phyloP scores from a whole-genome alignment of 2,113 vertebrate genomes.

The Pseudopodoces humilis region DNA sequence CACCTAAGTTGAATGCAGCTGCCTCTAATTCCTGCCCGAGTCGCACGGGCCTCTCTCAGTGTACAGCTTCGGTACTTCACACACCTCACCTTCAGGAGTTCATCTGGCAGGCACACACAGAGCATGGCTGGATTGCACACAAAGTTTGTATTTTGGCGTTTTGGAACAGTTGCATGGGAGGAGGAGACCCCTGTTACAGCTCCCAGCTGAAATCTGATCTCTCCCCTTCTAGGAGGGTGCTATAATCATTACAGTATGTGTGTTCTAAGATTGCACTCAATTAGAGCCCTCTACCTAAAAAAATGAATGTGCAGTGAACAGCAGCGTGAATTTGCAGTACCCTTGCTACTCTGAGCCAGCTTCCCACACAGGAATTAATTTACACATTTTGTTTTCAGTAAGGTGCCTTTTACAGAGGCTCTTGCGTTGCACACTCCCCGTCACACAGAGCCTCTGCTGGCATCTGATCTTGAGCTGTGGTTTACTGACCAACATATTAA shows the following conservation, averaged over 20 bases:
- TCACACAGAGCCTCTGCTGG: not conserved
- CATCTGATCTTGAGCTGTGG: not conserved
- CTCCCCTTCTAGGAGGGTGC: not conserved
- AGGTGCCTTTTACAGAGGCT: not conserved
- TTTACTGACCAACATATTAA: not conserved
- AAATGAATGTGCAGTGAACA: not conserved
- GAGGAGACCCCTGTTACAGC: not conserved
- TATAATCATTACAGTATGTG: not conserved
- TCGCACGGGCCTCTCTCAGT: not conserved
- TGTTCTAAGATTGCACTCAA: not conserved
- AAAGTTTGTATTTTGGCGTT: not conserved
- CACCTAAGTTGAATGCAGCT: not conserved
- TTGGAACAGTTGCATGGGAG: not conserved
- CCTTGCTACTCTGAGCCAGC: not conserved
- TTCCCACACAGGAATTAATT: not conserved
- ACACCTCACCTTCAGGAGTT: not conserved
- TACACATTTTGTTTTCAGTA: not conserved
- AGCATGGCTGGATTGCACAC: not conserved
- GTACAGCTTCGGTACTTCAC: not conserved
- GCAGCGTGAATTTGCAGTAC: not conserved
- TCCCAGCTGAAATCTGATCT: not conserved
- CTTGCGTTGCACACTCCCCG: not conserved
- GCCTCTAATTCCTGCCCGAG: not conserved
- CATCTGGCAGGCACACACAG: not conserved
- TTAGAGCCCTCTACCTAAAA: not conserved